Conservation (phyloP, 1,140 invertebrate species). For the Brachionus rotundiformis region DNA sequence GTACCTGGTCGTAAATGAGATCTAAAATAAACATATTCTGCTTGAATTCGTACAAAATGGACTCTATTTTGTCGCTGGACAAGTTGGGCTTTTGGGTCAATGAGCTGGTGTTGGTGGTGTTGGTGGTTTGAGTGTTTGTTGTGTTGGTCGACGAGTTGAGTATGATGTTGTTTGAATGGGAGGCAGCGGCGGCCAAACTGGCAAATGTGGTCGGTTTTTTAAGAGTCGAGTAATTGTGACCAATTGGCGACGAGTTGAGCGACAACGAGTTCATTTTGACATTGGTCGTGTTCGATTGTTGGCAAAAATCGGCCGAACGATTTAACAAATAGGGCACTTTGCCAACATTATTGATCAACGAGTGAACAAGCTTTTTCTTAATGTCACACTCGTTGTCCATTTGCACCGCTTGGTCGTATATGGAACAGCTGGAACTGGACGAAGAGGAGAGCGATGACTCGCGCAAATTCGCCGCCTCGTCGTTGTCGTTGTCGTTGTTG, state of each 20-base stretch:
- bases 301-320: background rate
- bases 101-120: background rate
- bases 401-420: background rate
- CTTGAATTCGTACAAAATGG: conserved; percentile 49
- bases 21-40: conserved; percentile 49
- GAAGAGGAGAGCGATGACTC: conserved; percentile 23
- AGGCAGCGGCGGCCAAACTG: conserved; percentile 19
- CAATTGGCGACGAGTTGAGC: background rate
- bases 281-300: background rate
- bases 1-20: conserved; percentile 45
- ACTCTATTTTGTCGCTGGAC: conserved; percentile 23
- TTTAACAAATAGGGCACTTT: background rate
- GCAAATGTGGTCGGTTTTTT: conserved; percentile 49
- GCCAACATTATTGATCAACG: background rate
- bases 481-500: background rate
- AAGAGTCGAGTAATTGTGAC: background rate
- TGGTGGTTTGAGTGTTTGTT: no score
- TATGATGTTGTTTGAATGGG: background rate
- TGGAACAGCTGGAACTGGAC: conserved; percentile 8
- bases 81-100: no score
- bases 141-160: background rate
- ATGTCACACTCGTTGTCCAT: background rate
- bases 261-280: background rate
- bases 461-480: background rate
- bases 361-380: background rate